Evolutionary conservation across 2,113 vertebrate species (phyloP), one percentile per base, ranked within the genome.

Genomic region (Corvus moneduloides): DNA sequence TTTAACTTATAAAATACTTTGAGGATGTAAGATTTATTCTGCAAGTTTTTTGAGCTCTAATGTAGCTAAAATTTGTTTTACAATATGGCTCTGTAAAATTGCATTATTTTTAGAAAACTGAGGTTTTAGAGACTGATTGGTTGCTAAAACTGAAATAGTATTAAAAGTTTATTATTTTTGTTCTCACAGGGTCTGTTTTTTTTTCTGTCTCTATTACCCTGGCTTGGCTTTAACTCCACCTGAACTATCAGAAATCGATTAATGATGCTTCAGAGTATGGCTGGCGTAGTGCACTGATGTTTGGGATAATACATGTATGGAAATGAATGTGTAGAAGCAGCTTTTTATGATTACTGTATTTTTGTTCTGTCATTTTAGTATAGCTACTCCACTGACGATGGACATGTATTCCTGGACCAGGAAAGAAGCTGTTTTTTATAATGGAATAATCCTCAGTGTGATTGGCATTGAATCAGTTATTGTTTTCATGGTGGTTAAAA

Each of bases 371-470:
- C 52, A 4, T 66, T 92, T 73, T 94, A 99, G 99, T 33, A 99
- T 99, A 75, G 93, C 98, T 56, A 99, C 99, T 32, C 99, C 99
- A 7, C 32, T 99, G 87, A 99, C 99, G 1, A 99, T 99, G 99
- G 99, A 99, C 94, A 99, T 99, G 99, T 99, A 99, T 69, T 98
- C 99, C 32, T 99, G 99, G 99, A 99, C 98, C 17, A 98, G 99
- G 82, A 98, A 97, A 83, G 95, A 99, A 91, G 99, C 99, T 0
- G 99, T 99, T n/a, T 97, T 99, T 24, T 99, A 99, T 94, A 98
- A 98, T 43, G 99, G 99, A 84, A 96, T 99, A 95, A 99, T 99
- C 73, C 98, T 99, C 72, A 99, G 98, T 37, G 96, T 97, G 58
- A 97, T 99, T 73, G 99, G 99, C 30, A 97, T 99, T 35, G 97